Evolutionary conservation across 2,113 vertebrate genomes (phyloP).

Genomic region (Grantiella picta): DNA sequence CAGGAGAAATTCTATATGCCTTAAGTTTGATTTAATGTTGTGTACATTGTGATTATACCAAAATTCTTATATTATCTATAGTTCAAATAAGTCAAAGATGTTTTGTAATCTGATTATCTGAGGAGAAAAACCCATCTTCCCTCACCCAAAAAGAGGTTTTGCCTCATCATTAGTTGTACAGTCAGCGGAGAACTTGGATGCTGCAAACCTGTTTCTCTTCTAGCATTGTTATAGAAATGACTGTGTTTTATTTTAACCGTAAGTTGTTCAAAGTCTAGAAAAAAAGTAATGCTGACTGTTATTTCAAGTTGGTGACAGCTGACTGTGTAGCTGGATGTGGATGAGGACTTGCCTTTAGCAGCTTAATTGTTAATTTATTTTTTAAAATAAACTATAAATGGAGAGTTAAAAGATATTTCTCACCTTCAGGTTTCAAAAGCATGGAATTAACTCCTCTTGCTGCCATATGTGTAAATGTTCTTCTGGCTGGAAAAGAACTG

Average conservation of each 20-base stretch:
- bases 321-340: background rate
- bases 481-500: slow-evolving; percentile 80
- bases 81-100: background rate
- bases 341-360: background rate
- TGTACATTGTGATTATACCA: background rate
- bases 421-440: slow-evolving; percentile 77
- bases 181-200: background rate
- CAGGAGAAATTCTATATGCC: background rate
- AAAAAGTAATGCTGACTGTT: background rate
- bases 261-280: background rate
- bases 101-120: background rate
- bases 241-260: background rate
- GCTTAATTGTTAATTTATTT: background rate
- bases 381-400: background rate
- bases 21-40: background rate
- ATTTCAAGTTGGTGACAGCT: background rate
- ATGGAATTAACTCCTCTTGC: slow-evolving; percentile 83
- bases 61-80: background rate
- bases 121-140: background rate
- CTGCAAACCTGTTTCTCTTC: background rate
- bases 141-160: background rate
- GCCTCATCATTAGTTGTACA: background rate
- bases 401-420: background rate
- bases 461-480: slow-evolving; percentile 81
- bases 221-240: background rate